Base-by-base conservation (phyloP, 2,888 invertebrate genomes). In the Corbicula japonica region DNA sequence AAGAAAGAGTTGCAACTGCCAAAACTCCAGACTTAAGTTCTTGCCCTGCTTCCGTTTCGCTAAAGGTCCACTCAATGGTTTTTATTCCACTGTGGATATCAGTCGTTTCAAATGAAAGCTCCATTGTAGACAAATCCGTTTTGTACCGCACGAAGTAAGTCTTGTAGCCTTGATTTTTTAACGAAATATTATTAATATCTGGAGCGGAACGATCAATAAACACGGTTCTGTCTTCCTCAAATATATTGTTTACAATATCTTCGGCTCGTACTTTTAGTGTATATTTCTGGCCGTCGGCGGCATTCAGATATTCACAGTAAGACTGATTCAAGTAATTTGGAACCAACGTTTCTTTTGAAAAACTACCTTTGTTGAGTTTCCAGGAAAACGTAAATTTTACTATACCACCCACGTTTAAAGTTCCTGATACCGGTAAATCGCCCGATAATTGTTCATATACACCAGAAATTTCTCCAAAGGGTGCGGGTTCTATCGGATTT, bases 11-110 rank as follows among this genome's bases (percentile, higher is more conserved):
- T n/a, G n/a, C n/a, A n/a, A n/a, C n/a, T n/a, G n/a, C n/a, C n/a
- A n/a, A n/a, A n/a, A n/a, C n/a, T n/a, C n/a, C n/a, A n/a, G n/a
- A n/a, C n/a, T n/a, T n/a, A n/a, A n/a, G n/a, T n/a, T n/a, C n/a
- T n/a, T 81, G 12, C 84, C 84, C 38, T 87, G 62, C 0, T 58
- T 46, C 87, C n/a, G n/a, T n/a, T n/a, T n/a, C n/a, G n/a, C n/a
- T n/a, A n/a, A n/a, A n/a, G n/a, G n/a, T n/a, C n/a, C 87, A 87
- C 28, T 84, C 46, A n/a, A 85, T 60, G 12, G 66, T 44, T n/a
- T 62, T 46, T 21, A 88, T 56, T 21, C 88, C 87, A 66, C 88
- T 87, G 70, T 88, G 86, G 15, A 68, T 61, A 65, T 88, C 88
- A 35, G 70, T 52, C 0, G 80, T 81, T 10, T 83, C 72, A 50